A percentile compares a stretch with the other conserved stretches of the same genome.
These are phyloP conservation scores for Paracanthobrama guichenoti DNA, from an alignment of 2,113 vertebrate genomes.

Conservation along the genomic window DNA sequence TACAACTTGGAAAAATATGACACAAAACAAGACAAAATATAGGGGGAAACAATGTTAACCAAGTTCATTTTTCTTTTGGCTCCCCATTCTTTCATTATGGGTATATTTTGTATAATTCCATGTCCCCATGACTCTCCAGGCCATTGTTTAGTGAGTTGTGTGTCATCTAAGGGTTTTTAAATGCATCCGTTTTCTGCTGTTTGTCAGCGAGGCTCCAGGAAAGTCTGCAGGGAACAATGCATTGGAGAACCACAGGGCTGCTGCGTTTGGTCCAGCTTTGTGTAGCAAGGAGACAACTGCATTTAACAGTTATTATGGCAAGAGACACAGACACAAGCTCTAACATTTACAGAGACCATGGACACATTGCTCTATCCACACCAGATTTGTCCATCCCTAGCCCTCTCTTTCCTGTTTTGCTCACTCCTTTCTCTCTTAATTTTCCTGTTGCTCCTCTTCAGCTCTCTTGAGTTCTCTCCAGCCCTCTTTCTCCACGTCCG, in stretches of 20 bases:
- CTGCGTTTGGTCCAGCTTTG: slow-evolving; percentile 61
- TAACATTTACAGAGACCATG: slow-evolving; percentile 59
- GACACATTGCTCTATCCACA: slow-evolving; percentile 54
- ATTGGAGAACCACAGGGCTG: slow-evolving; percentile 58
- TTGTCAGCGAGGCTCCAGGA: slow-evolving; percentile 63
- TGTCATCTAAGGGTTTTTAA: slow-evolving; percentile 61
- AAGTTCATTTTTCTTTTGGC: slow-evolving; percentile 55
- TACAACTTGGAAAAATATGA: slow-evolving; percentile 55
- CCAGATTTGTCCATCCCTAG: not conserved
- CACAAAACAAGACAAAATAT: slow-evolving; percentile 53
- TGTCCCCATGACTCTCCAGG: slow-evolving; percentile 61
- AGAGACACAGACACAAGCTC: slow-evolving; percentile 58
- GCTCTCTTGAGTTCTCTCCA: slow-evolving; percentile 6
- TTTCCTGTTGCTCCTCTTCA: slow-evolving; percentile 35
- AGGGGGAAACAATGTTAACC: slow-evolving; percentile 45
- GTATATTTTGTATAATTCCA: slow-evolving; percentile 64
- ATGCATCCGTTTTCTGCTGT: slow-evolving; percentile 64
- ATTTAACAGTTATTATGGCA: slow-evolving; percentile 51
- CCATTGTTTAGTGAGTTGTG: slow-evolving; percentile 66
- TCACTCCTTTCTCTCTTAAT: slow-evolving; percentile 7
- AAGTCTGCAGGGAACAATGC: slow-evolving; percentile 66
- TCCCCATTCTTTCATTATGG: slow-evolving; percentile 56
- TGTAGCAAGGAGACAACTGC: slow-evolving; percentile 45
- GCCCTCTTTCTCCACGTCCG: slow-evolving; percentile 12
- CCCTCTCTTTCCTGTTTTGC: not conserved